These are phyloP conservation scores for Lasioglossum lativentre DNA, from an alignment of 2,888 invertebrate species.

Conservation along the genomic window DNA sequence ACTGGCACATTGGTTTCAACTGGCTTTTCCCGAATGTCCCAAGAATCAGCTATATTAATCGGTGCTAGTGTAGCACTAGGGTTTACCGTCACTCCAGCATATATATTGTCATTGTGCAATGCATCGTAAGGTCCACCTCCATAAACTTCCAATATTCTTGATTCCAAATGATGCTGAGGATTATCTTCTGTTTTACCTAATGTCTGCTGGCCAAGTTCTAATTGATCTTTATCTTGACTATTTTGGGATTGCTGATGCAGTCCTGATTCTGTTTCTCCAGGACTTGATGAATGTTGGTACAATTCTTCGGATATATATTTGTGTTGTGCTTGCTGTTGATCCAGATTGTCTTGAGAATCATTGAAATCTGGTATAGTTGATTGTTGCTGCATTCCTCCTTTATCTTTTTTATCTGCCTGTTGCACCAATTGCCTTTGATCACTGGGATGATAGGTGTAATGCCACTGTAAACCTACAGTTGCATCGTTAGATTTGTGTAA, in stretches of 20 bases:
- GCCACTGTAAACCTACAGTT: slow-evolving; percentile 69
- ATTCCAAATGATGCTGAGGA: slow-evolving; percentile 48
- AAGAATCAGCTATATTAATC: slow-evolving; percentile 68
- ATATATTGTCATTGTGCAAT: slow-evolving; percentile 69
- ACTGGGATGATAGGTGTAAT: slow-evolving; percentile 70
- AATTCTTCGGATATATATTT: background rate
- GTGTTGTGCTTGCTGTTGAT: slow-evolving; percentile 27
- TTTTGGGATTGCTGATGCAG: slow-evolving; percentile 29
- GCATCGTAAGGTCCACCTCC: slow-evolving; percentile 76
- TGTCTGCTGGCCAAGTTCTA: slow-evolving; percentile 14
- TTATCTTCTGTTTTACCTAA: slow-evolving; percentile 3
- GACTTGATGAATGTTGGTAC: slow-evolving; percentile 23
- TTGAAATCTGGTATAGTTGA: slow-evolving; percentile 15
- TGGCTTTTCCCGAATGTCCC: slow-evolving; percentile 75
- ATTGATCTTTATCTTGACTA: slow-evolving; percentile 2
- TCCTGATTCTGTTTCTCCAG: slow-evolving; percentile 5
- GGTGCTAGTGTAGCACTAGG: slow-evolving; percentile 76
- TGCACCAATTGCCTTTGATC: slow-evolving; percentile 58
- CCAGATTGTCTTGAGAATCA: slow-evolving; percentile 11
- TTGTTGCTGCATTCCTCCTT: slow-evolving; percentile 43
- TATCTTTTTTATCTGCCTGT: slow-evolving; percentile 36
- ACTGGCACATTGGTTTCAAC: slow-evolving; percentile 35
- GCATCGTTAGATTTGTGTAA: slow-evolving; percentile 62
- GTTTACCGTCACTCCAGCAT: slow-evolving; percentile 69
- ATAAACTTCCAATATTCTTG: slow-evolving; percentile 77